Conservation (phyloP, 37 sponge, comb jelly and placozoan species). For the Crambe crambe region DNA sequence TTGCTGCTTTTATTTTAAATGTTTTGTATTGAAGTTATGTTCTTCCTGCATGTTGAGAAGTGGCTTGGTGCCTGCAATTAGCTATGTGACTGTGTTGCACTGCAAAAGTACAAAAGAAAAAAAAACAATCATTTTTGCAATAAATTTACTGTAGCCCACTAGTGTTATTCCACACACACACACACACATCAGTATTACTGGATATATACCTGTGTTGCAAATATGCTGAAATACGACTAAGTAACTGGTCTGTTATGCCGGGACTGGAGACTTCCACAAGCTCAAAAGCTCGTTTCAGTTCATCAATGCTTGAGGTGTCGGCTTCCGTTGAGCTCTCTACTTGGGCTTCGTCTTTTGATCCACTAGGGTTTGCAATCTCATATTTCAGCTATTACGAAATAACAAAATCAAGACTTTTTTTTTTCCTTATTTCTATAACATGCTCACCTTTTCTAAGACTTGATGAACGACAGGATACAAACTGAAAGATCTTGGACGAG, state of each 20-base stretch:
- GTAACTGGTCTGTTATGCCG: constrained; percentile 71
- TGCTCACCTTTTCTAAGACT: constrained; percentile 39
- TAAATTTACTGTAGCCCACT: background rate
- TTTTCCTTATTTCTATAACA: background rate
- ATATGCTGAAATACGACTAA: constrained; percentile 20
- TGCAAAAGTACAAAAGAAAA: background rate
- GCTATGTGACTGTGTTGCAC: background rate
- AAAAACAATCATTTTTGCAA: background rate
- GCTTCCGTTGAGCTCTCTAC: background rate
- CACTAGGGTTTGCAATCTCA: background rate
- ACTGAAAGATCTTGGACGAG: constrained; percentile 3
- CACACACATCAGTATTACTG: too few relatives aligned
- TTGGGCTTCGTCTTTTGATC: background rate
- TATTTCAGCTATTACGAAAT: background rate
- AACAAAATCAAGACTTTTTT: background rate
- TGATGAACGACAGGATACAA: constrained; percentile 37
- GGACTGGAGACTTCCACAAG: constrained; percentile 80
- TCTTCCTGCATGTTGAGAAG: background rate
- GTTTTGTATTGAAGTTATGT: too few relatives aligned
- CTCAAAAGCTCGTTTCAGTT: constrained; percentile 81
- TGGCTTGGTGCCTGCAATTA: background rate
- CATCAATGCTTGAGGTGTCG: constrained; percentile 58
- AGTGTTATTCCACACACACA: too few relatives aligned
- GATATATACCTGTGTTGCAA: constrained; percentile 34
- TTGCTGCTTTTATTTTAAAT: too few relatives aligned